Conservation (phyloP, 2,797 vertebrate genomes). For the Garrulus glandarius region DNA sequence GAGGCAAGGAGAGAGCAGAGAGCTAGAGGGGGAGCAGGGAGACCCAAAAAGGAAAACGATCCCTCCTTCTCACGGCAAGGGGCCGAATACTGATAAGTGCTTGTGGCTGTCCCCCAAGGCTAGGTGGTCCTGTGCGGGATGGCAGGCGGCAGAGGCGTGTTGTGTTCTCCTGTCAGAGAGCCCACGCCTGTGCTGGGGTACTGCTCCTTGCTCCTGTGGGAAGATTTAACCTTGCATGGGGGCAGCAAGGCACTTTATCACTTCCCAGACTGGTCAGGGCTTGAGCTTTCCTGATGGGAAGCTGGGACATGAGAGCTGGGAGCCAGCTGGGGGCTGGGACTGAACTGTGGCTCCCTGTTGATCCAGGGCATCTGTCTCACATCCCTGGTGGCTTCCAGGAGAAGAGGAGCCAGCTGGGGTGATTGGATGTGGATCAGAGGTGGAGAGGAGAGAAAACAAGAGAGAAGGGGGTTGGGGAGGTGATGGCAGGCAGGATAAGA, state of each 20-base stretch:
- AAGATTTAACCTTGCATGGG: slow-evolving; percentile 8
- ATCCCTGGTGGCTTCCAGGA: not conserved
- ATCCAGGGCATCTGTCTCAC: slow-evolving; percentile 44
- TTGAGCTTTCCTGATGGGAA: slow-evolving; percentile 31
- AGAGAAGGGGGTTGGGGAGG: not conserved
- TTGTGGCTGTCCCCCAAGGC: not conserved
- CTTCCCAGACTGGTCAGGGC: not conserved
- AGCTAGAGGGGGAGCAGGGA: not conserved
- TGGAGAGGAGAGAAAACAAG: not conserved
- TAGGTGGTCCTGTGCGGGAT: not conserved
- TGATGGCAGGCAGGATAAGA: not conserved
- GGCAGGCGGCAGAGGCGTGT: not conserved
- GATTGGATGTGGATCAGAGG: not conserved
- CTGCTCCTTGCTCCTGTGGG: slow-evolving; percentile 4
- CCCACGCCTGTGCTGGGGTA: not conserved
- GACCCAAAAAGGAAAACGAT: slow-evolving; percentile 12
- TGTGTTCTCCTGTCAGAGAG: slow-evolving; percentile 28
- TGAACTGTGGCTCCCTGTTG: slow-evolving; percentile 29
- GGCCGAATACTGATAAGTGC: slow-evolving; percentile 8
- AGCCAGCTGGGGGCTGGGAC: not conserved
- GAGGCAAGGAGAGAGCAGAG: slow-evolving; percentile 55
- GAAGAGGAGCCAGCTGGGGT: slow-evolving; percentile 12
- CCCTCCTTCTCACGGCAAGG: slow-evolving; percentile 9
- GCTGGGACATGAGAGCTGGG: slow-evolving; percentile 25
- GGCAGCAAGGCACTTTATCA: slow-evolving; percentile 43